Base-by-base conservation (phyloP, 2,797 vertebrate species). In the Notoglanidium macrostoma region DNA sequence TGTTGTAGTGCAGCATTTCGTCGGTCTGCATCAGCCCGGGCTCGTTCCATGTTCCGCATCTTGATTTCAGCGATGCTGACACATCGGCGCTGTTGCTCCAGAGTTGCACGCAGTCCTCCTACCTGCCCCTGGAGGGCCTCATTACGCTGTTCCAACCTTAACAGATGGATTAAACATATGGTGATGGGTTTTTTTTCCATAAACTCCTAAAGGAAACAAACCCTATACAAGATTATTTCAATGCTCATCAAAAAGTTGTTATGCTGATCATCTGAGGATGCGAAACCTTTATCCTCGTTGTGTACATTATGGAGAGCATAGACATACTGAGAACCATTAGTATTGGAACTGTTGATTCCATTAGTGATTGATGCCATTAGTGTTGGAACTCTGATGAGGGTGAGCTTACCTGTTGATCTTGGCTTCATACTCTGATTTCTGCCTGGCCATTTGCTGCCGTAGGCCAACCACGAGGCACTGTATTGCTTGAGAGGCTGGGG, bases 101-200 rank as follows among this genome's bases (percentile, higher is more conserved):
- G 90, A 84, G 93, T 93, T 57, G 92, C 91, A 0, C 90, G 92
- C 86, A 95, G 89, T 0, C 91, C 90, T 3, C 91, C 82, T 2
- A 97, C 92, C 91, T 96, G 95, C 1, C 85, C 51, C 92, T 96
- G 94, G 15, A 96, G 93, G 73, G 89, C 91, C 29, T 94, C 94
- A 0, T 95, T 96, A 74, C 90, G 92, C 89, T 93, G 95, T 92
- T 97, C 95, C 94, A 97, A 90, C 92, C 97, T 97, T 90, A 74
- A 80, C 5, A 86, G 72, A 84, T 12, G 76, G 23, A 11, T 51
- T 54, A 68, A 54, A 68, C 46, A 54, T 68, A 32, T 32, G 17
- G 46, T 54, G 44, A 54, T 23, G 29, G 6, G 11, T 70, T 70
- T 21, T 70, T 21, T 40, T 44, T 9, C 21, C 32, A 49, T 65